Evolutionary conservation across 2,797 vertebrate species (phyloP), one percentile per base, ranked within the genome.

Genomic region (Brotula barbata): DNA sequence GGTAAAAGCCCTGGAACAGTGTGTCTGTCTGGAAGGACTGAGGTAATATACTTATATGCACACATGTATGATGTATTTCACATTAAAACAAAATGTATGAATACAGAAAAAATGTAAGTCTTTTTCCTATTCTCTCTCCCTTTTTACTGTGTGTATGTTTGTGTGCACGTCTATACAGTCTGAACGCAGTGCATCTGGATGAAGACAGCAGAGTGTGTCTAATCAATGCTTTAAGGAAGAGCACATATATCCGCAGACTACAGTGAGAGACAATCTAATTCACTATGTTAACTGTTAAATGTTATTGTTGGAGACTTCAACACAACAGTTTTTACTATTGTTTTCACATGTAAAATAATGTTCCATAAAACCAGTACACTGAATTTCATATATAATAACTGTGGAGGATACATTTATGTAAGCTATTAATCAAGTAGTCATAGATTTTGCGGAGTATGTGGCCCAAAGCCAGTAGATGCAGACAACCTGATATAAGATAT

Each of bases 131-230:
- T 47, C 22, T 49, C 25, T 47, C 1, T 40, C 10, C 45, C 25
- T 8, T 8, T 28, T 28, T 0, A 62, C 10, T 63, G 17, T 72
- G 21, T 65, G 44, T 68, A 16, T 67, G 14, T 44, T 3, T 62
- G 15, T 69, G 37, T 70, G 56, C 13, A 63, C 53, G 8, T 3
- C 2, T 28, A 10, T 11, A 10, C 68, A 96, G 95, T 81, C 80
- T 97, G 76, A 79, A 91, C 62, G 73, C 51, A 50, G 64, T 94
- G 67, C 56, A 64, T 0, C 86, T 95, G 56, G 74, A 80, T 56
- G 44, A 79, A 13, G 63, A 82, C 55, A 74, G 72, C 15, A 22
- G 85, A 21, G 36, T 33, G 9, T 40, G n/a, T 37, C 85, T 97
- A 42, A 75, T 64, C 11, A 71, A 58, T 43, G 75, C 70, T 1